Percentiles rank a stretch among this genome's conserved stretches.
Conservation (phyloP, 1,140 invertebrate species). For the Bombus confusus region DNA sequence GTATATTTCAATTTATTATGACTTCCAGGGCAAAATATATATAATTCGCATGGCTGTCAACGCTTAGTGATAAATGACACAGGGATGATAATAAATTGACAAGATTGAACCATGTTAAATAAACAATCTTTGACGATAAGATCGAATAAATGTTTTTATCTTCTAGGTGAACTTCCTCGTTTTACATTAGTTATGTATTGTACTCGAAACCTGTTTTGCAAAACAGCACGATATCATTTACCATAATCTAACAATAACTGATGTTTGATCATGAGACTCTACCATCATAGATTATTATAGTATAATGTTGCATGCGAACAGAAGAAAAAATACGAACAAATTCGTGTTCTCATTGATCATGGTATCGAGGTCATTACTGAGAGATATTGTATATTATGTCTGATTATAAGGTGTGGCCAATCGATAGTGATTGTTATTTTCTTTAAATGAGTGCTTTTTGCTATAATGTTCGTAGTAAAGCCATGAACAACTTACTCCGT, state of each 20-base stretch:
- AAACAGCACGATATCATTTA: background rate
- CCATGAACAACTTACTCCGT: background rate
- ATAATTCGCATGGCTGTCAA: no score
- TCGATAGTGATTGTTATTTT: background rate
- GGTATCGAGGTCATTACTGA: background rate
- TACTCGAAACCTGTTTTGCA: background rate
- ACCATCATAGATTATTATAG: background rate
- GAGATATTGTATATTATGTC: background rate
- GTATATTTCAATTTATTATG: no score
- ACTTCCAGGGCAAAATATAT: no score
- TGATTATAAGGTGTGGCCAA: background rate
- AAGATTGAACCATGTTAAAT: background rate
- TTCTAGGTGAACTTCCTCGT: background rate
- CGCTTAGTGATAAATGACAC: background rate
- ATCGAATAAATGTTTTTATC: background rate
- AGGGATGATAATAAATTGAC: background rate
- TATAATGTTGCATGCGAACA: background rate
- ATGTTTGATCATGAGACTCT: no score
- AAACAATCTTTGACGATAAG: background rate
- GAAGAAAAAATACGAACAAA: background rate
- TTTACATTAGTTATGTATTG: background rate
- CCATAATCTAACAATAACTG: background rate
- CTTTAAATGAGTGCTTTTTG: background rate
- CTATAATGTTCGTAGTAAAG: background rate
- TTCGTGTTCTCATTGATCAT: background rate